Conservation (phyloP, 2,888 invertebrate species). For the Mythimna pallens region DNA sequence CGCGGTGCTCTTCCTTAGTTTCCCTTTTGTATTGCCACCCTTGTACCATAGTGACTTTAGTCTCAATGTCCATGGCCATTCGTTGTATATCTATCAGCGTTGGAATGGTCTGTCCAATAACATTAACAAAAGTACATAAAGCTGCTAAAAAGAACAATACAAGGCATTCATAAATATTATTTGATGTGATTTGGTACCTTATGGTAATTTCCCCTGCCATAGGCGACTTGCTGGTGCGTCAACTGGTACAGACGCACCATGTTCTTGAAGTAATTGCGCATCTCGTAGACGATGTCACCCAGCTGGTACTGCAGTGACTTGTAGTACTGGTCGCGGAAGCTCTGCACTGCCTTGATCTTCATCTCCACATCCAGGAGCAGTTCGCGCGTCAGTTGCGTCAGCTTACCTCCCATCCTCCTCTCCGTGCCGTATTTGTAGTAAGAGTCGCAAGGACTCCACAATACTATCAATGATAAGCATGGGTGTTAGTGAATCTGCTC, state of each 20-base stretch:
- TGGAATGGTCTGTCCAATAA: conserved; percentile 3
- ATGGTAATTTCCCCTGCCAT: neutral
- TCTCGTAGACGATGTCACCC: conserved; percentile 22
- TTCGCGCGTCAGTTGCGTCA: neutral
- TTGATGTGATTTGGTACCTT: neutral
- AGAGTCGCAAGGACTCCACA: neutral
- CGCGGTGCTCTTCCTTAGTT: neutral
- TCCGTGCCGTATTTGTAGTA: neutral
- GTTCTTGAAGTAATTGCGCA: conserved; percentile 19
- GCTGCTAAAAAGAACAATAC: neutral
- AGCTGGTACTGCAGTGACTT: conserved; percentile 31
- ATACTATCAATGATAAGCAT: neutral
- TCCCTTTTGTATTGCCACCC: neutral
- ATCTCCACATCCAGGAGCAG: conserved; percentile 13
- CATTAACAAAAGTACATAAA: neutral
- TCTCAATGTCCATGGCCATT: conserved; percentile 10
- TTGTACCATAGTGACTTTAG: conserved; percentile 2
- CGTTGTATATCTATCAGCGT: neutral
- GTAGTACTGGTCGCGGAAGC: conserved; percentile 24
- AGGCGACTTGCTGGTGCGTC: neutral
- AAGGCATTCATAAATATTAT: neutral
- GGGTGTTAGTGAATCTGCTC: too few relatives aligned
- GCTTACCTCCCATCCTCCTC: neutral
- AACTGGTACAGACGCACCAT: neutral
- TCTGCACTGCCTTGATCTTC: conserved; percentile 6